Conservation (phyloP, 1,140 invertebrate genomes). For the Leptinotarsa lineolata region DNA sequence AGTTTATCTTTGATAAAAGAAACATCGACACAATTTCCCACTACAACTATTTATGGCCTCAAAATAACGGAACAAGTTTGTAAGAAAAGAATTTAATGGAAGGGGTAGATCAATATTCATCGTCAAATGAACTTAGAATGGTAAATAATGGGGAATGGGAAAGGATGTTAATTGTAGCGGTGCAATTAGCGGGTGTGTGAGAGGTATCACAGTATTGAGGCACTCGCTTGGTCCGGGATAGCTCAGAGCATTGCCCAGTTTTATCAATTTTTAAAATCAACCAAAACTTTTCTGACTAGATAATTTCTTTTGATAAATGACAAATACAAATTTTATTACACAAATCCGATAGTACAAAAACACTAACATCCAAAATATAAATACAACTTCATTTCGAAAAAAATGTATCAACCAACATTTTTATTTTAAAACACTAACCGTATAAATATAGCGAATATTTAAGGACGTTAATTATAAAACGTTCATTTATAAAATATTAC, state of each 20-base stretch:
- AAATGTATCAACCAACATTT: conserved; percentile 9
- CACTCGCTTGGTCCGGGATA: conserved; percentile 52
- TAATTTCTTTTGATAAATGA: conserved; percentile 20
- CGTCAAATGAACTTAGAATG: conserved; percentile 17
- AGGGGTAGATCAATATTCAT: neutral
- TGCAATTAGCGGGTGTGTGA: conserved; percentile 51
- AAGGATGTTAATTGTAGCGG: conserved; percentile 44
- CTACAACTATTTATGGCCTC: no score
- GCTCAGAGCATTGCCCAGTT: conserved; percentile 39
- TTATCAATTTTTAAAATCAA: conserved; percentile 29
- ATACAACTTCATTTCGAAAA: neutral
- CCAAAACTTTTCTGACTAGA: conserved; percentile 39
- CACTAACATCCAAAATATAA: conserved; percentile 9
- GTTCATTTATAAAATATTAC: conserved; percentile 34
- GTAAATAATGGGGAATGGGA: conserved; percentile 30
- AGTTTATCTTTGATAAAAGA: no score
- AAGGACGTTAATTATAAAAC: neutral
- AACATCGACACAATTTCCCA: no score
- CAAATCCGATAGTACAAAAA: conserved; percentile 16
- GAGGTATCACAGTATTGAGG: conserved; percentile 56
- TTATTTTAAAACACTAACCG: conserved; percentile 18
- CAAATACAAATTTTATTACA: conserved; percentile 12
- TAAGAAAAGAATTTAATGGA: neutral
- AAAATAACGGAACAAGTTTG: no score
- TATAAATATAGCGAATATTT: conserved; percentile 8